These are phyloP conservation scores for Penelope pileata DNA, from an alignment of 2,113 vertebrate genomes.

Conservation along the genomic window DNA sequence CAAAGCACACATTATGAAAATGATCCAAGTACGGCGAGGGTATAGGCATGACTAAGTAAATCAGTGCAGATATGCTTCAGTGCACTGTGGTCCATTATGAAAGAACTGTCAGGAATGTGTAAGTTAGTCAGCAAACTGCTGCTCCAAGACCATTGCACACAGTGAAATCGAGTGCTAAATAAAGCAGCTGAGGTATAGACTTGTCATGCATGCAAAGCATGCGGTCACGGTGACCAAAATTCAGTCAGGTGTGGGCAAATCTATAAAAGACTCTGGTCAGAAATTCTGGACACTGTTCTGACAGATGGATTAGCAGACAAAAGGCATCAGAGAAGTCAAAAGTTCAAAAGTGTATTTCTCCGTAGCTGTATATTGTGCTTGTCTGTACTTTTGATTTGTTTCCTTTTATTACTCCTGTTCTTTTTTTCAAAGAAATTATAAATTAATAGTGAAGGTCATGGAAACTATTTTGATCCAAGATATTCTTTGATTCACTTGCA, in stretches of 20 bases:
- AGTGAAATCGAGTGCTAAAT: background rate
- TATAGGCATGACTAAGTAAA: background rate
- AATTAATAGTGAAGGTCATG: background rate
- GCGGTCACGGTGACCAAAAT: background rate
- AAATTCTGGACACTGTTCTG: slow-evolving; percentile 6
- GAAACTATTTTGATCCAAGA: background rate
- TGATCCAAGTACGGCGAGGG: too few relatives aligned
- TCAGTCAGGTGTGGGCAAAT: slow-evolving; percentile 36
- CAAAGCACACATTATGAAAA: background rate
- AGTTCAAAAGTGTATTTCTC: slow-evolving; percentile 26
- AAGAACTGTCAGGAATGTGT: background rate
- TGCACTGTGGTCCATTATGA: background rate
- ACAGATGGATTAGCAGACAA: slow-evolving; percentile 50
- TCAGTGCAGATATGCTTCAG: background rate
- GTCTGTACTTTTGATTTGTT: background rate
- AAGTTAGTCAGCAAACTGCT: background rate
- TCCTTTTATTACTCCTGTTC: background rate
- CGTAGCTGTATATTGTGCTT: background rate
- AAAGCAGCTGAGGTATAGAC: background rate
- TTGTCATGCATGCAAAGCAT: background rate
- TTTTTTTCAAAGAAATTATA: background rate
- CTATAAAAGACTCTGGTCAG: background rate
- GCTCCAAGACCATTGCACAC: background rate
- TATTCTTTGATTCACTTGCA: background rate
- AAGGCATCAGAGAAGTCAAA: slow-evolving; percentile 36